Evolutionary conservation across 2,888 invertebrate genomes (phyloP).

Genomic region (Diarsia dahlii): DNA sequence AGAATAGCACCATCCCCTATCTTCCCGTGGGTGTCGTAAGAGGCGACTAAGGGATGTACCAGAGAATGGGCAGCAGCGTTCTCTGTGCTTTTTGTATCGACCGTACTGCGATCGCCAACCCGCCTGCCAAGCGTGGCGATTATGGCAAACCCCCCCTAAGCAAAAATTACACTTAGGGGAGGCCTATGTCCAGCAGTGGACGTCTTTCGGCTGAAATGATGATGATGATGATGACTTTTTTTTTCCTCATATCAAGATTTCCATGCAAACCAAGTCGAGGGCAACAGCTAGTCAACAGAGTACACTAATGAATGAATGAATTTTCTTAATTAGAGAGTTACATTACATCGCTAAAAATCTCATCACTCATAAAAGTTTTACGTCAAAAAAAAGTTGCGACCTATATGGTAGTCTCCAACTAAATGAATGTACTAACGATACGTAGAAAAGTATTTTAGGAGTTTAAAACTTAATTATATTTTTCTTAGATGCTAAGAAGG

Average conservation of each 20-base stretch:
- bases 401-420: background rate
- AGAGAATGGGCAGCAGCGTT: too few species aligned
- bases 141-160: too few species aligned
- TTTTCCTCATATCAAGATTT: background rate
- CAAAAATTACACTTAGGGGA: too few species aligned
- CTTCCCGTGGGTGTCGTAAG: too few species aligned
- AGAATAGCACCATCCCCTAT: too few species aligned
- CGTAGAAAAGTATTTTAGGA: background rate
- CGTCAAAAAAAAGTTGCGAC: slow-evolving; percentile 16
- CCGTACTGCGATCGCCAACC: too few species aligned
- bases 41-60: too few species aligned
- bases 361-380: slow-evolving; percentile 32
- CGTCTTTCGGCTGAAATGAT: too few species aligned
- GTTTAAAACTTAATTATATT: background rate
- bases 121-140: too few species aligned
- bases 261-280: background rate
- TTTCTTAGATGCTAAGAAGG: background rate
- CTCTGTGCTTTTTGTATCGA: too few species aligned
- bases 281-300: background rate
- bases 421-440: background rate
- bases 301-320: slow-evolving; percentile 31
- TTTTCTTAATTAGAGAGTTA: slow-evolving; percentile 48
- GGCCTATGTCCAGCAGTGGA: too few species aligned
- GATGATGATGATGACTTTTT: too few species aligned
- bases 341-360: slow-evolving; percentile 25